Percentiles rank a stretch among this genome's conserved stretches.
Conservation (phyloP, 2,113 vertebrate species). For the Prionailurus bengalensis region DNA sequence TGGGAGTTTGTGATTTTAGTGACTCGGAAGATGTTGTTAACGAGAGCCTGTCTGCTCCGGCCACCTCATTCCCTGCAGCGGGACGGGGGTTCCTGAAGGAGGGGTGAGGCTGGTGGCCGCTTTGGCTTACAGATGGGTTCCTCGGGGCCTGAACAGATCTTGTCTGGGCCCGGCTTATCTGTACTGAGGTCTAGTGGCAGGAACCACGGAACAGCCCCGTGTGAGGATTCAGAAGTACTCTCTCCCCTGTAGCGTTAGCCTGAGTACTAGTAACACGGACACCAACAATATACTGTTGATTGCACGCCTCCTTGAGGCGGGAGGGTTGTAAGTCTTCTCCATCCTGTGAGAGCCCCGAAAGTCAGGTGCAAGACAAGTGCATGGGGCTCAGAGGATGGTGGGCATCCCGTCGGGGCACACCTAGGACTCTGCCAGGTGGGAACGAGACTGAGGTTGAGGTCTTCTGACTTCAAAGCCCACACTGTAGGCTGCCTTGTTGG, state of each 20-base stretch:
- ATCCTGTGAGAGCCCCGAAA: background rate
- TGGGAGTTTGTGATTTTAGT: background rate
- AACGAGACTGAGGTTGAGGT: background rate
- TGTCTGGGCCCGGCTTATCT: background rate
- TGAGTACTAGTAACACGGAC: background rate
- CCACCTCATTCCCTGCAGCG: background rate
- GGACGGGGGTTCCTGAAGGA: background rate
- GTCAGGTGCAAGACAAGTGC: background rate
- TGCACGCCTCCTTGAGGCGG: background rate
- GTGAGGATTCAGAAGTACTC: background rate
- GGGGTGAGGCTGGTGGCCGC: background rate
- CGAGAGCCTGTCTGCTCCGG: background rate
- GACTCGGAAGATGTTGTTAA: background rate
- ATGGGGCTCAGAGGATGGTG: background rate
- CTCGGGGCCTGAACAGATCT: too few species aligned
- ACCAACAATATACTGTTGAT: background rate
- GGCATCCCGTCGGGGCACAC: background rate
- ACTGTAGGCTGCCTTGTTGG: background rate
- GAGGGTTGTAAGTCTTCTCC: background rate
- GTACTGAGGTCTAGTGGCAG: background rate
- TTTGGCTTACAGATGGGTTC: background rate
- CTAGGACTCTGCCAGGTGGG: background rate
- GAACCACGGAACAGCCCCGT: background rate
- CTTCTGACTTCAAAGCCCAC: background rate
- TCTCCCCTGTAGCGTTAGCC: background rate